Base-by-base conservation (phyloP, 2,888 invertebrate genomes). In the Polydrusus cervinus region DNA sequence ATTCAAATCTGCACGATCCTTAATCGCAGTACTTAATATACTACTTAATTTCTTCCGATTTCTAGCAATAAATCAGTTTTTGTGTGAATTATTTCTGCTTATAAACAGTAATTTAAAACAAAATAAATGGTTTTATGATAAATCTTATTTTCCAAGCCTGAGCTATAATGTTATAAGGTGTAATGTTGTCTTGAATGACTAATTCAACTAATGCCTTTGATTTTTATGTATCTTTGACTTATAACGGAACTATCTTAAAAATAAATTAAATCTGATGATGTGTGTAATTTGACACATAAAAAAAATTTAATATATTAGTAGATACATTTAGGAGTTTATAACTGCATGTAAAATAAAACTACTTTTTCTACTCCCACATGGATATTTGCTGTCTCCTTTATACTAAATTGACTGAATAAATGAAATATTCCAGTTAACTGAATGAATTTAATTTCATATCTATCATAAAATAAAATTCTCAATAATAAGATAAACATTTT, bases 1-100 rank as follows among this genome's bases (percentile, higher is more conserved):
- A 57, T 57, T 25, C 38, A 57, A 57, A 57, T 57, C 38, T 57
- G 38, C 57, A 57, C 57, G 57, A 57, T 38, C 38, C 13, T 57
- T 38, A 57, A 57, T 57, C 57, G 57, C 57, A n/a, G 38, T 57
- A 38, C 57, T 57, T 57, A 57, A 57, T 38, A 38, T 38, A 57
- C 49, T 49, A 49, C 49, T 65, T 65, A 65, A 47, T 65, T 65
- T 65, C 49, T 65, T 49, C 47, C 65, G 45, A 65, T 65, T 65
- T 65, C 47, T 49, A 40, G 47, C 65, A 65, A 65, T 65, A 65
- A 65, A 65, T 65, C 65, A 65, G 45, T 65, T 65, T 65, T 65
- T 65, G 65, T 65, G 47, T 49, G 49, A 65, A 55, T 57, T 65
- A 49, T 65, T 65, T 47, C 65, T 65, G 65, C 30, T 49, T 47